Percentiles rank a stretch among this genome's conserved stretches.
Evolutionary conservation across 37 sponge, comb jelly and placozoan genomes (phyloP).

Genomic region (Cliona cf. orientalis): DNA sequence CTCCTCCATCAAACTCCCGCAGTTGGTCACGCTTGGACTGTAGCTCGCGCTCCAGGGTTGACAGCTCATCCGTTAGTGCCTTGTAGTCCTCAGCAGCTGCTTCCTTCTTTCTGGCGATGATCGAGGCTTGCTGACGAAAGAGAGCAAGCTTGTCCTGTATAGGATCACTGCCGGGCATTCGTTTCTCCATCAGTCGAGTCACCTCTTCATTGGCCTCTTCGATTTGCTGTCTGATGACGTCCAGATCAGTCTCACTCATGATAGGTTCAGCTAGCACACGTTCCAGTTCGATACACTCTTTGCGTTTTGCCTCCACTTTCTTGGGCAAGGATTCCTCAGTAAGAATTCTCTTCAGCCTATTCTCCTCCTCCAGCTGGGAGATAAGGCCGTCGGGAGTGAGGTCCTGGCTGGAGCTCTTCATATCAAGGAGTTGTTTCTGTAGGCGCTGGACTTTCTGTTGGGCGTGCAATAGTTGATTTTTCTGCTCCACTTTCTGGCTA

Average conservation of each 20-base stretch:
- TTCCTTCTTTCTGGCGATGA: slow-evolving; percentile 83
- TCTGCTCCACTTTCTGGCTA: slow-evolving; percentile 73
- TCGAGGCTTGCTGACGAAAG: slow-evolving; percentile 94
- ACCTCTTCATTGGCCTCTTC: slow-evolving; percentile 71
- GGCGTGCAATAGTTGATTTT: slow-evolving; percentile 75
- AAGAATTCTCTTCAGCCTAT: slow-evolving; percentile 67
- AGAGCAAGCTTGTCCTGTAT: slow-evolving; percentile 86
- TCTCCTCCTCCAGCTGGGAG: slow-evolving; percentile 79
- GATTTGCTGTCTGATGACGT: slow-evolving; percentile 63
- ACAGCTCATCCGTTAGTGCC: slow-evolving; percentile 72
- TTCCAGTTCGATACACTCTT: slow-evolving; percentile 77
- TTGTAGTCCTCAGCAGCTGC: slow-evolving; percentile 59
- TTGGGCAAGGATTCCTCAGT: slow-evolving; percentile 78
- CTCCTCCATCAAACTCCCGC: slow-evolving; percentile 65
- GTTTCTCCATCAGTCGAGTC: slow-evolving; percentile 72
- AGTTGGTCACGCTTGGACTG: slow-evolving; percentile 50
- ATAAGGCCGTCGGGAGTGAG: slow-evolving; percentile 76
- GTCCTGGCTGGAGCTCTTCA: slow-evolving; percentile 40
- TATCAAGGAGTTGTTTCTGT: slow-evolving; percentile 69
- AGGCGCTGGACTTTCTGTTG: slow-evolving; percentile 69
- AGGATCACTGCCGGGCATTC: slow-evolving; percentile 79
- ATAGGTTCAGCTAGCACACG: slow-evolving; percentile 84
- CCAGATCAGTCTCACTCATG: slow-evolving; percentile 80
- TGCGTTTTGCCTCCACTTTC: slow-evolving; percentile 64
- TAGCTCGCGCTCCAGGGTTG: slow-evolving; percentile 49